Evolutionary conservation across 2,113 vertebrate genomes (phyloP), one percentile per base, ranked within the genome.

Genomic region (Labeo catla): DNA sequence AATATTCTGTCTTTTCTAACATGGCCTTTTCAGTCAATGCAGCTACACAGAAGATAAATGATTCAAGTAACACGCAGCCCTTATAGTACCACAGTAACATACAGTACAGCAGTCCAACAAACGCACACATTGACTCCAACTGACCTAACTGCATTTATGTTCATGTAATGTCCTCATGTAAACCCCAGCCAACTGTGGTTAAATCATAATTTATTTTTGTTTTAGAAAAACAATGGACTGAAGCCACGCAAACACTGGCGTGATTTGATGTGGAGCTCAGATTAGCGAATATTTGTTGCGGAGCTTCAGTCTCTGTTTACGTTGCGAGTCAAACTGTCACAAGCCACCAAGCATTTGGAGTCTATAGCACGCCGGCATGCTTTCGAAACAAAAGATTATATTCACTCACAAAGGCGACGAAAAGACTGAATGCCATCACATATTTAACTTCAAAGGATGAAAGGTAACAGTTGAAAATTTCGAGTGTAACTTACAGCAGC

Each of bases 211-310:
- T 52, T 34, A 82, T n/a, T n/a, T n/a, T n/a, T n/a, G n/a, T n/a
- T n/a, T n/a, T 70, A 68, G 63, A 16, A 28, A 70, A 82, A 82
- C 63, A 52, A 70, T 82, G 63, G 63, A 82, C 16, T 82, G 63
- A 52, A 50, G 23, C 45, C 80, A 70, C 13, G 45, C 45, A 39
- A 86, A 47, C 45, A 23, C n/a, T 23, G 57, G 34, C 61, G 13
- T 23, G 39, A 76, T 76, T 72, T 70, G 61, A 54, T 82, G 82
- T 57, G 47, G 43, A 50, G 39, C 82, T 50, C 36, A 49, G 77
- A 87, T 88, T 88, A 88, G 87, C 52, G 59, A 50, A 73, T 63
- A 78, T 89, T 83, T 81, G 86, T 88, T 66, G 81, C 34, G 6
- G 28, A 73, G 79, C 57, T 66, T 78, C 70, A 54, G 52, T 34